These are phyloP conservation scores for Heteropelma amictum DNA, from an alignment of 2,888 invertebrate species.

Conservation along the genomic window DNA sequence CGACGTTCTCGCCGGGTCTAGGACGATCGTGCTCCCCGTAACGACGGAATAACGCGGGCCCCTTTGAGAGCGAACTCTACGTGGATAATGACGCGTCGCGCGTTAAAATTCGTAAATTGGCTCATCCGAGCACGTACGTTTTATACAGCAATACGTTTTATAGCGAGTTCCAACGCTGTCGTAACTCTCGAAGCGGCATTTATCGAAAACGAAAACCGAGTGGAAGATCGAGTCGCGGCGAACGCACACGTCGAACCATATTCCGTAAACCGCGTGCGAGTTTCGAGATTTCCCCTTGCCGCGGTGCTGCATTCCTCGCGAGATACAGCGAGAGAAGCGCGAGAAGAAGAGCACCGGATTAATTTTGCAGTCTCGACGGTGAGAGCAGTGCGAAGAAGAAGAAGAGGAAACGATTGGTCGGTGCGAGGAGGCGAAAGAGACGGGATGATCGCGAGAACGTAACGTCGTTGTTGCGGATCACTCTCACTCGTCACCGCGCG, in stretches of 20 bases:
- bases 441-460: conserved; percentile 66
- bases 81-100: too few species aligned
- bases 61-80: too few species aligned
- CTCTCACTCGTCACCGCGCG: conserved; percentile 72
- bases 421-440: conserved; percentile 46
- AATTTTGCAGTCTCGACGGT: neutral
- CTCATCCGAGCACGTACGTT: neutral
- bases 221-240: neutral
- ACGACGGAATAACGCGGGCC: too few species aligned
- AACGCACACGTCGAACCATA: neutral
- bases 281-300: neutral
- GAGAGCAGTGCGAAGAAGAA: neutral
- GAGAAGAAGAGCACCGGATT: too few species aligned
- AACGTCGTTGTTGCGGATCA: conserved; percentile 72
- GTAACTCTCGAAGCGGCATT: neutral
- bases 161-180: conserved; percentile 4
- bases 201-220: neutral
- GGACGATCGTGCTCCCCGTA: too few species aligned
- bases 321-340: neutral
- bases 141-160: neutral
- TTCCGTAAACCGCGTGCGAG: neutral
- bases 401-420: conserved; percentile 8
- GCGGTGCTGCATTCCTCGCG: neutral
- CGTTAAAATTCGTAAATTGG: neutral
- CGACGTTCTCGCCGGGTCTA: too few species aligned